Conservation (phyloP, 2,797 vertebrate species). For the Schizothorax lantsangensis region DNA sequence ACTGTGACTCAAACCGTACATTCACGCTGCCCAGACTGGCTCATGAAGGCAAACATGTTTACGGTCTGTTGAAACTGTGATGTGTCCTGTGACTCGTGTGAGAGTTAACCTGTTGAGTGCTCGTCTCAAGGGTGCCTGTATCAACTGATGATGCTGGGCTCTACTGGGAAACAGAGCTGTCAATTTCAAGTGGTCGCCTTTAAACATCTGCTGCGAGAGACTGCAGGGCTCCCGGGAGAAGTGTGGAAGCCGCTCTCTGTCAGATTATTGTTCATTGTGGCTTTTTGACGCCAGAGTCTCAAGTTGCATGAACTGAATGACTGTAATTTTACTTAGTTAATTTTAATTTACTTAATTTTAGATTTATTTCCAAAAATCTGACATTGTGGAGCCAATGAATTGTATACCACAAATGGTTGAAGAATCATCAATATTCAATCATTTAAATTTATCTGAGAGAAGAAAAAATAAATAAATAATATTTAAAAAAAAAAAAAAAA, state of each 20-base stretch:
- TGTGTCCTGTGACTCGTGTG: conserved; percentile 11
- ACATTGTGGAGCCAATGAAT: neutral
- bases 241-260: conserved; percentile 14
- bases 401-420: neutral
- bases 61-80: neutral
- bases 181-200: conserved; percentile 22
- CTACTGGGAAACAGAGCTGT: conserved; percentile 31
- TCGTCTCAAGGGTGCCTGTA: neutral
- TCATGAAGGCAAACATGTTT: conserved; percentile 28
- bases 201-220: conserved; percentile 21
- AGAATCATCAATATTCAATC: too few species aligned
- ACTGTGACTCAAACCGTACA: conserved; percentile 29
- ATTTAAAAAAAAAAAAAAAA: too few species aligned
- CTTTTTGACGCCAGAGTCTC: conserved; percentile 10
- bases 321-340: conserved; percentile 13
- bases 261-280: neutral
- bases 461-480: too few species aligned
- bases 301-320: conserved; percentile 30
- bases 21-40: neutral
- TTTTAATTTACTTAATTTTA: too few species aligned
- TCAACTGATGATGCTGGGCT: neutral
- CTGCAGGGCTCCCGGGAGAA: neutral
- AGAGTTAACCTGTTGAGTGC: conserved; percentile 21
- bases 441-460: too few species aligned
- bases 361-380: neutral